Base-by-base conservation (phyloP, 2,113 vertebrate species). In the Alosa alosa region DNA sequence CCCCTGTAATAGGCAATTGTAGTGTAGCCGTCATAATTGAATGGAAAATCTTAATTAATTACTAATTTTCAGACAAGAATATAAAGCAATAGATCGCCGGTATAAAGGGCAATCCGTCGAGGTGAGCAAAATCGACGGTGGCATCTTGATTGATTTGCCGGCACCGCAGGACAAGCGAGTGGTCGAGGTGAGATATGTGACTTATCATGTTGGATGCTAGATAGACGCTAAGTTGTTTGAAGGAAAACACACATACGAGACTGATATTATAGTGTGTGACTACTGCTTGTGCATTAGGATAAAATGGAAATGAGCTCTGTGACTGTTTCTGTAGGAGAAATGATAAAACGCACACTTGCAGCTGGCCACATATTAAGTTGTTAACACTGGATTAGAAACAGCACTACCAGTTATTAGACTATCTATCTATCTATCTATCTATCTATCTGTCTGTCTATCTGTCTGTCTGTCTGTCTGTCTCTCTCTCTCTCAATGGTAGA, bases 391-490 rank as follows among this genome's bases (percentile, higher is more conserved):
- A 5, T 64, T 22, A 64, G 57, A 25, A 64, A 64, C 22, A 64
- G 5, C 20, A 22, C 57, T 4, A 55, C 52, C 13, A 64, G 86
- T 86, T 91, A 89, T 92, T 93, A 93, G 91, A 93, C 91, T 92
- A 88, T 93, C 89, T 88, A 90, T 57, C 52, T 57, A 89, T 91
- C 90, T 52, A 89, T 91, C 90, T 13, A 87, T 90, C 91, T 90
- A 89, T 93, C 93, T 93, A 90, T 93, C 91, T 55, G 89, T 91
- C 89, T 13, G 87, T 90, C 36, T 81, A 1, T 81, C 13, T 81
- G 17, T 84, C 50, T 64, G 5, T 84, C 50, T 84, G 25, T 64
- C 31, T 22, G 11, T 60, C 50, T 44, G 91, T 93, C 89, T 93
- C 89, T 88, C 90, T 60, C 90, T 91, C 90, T 55, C 90, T 91